These are phyloP conservation scores for Volucella inflata DNA, from an alignment of 2,888 invertebrate species.

Conservation along the genomic window DNA sequence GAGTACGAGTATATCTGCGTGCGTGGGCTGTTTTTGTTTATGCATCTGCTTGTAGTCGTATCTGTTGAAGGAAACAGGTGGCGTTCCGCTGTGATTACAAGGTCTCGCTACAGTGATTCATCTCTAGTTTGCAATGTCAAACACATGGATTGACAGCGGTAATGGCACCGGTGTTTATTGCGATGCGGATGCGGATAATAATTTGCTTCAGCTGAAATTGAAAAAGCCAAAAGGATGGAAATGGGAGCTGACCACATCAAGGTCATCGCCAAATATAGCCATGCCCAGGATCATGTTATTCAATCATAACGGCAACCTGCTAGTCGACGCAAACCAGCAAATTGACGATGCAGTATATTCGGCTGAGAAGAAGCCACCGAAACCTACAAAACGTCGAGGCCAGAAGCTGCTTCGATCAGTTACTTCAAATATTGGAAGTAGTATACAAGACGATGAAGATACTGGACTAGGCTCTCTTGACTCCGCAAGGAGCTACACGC, in stretches of 20 bases:
- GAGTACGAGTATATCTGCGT: neutral
- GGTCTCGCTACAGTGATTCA: constrained; percentile 59
- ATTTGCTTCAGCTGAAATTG: constrained; percentile 85
- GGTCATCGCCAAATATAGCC: constrained; percentile 85
- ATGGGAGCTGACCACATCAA: constrained; percentile 86
- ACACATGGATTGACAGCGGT: constrained; percentile 72
- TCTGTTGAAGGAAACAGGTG: constrained; percentile 71
- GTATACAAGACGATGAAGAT: constrained; percentile 52
- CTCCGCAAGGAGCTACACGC: constrained; percentile 50
- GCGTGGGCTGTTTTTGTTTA: constrained; percentile 7
- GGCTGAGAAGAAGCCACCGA: constrained; percentile 45
- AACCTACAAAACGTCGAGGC: constrained; percentile 27
- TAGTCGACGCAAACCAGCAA: constrained; percentile 83
- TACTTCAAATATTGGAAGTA: constrained; percentile 33
- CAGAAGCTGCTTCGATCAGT: constrained; percentile 13
- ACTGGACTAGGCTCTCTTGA: constrained; percentile 65
- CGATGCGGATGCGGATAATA: constrained; percentile 79
- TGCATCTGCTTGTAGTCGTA: constrained; percentile 38
- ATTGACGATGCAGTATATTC: constrained; percentile 76
- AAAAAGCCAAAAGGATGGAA: constrained; percentile 86
- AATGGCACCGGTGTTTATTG: constrained; percentile 70
- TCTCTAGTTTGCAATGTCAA: constrained; percentile 65
- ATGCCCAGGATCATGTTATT: constrained; percentile 85
- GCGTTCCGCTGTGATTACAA: constrained; percentile 68
- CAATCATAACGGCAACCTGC: constrained; percentile 84